Base-by-base conservation (phyloP, 92 coral and sea anemone species). In the Porites cylindrica region DNA sequence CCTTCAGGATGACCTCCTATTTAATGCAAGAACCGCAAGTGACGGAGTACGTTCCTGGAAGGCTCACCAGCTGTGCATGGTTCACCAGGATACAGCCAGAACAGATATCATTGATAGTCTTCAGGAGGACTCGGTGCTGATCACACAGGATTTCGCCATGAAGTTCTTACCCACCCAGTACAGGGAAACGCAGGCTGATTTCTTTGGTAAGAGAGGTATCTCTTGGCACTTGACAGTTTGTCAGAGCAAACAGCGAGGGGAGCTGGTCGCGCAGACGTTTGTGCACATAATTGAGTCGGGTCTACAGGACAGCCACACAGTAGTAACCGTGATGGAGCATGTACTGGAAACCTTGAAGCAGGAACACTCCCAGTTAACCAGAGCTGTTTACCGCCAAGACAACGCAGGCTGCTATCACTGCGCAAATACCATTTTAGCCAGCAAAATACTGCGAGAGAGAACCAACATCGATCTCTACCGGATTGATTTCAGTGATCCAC, bases 331-430 rank as follows among this genome's bases (percentile, higher is more conserved):
- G 38, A 61, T 88, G 89, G 94, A 91, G 58, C 77, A 91, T 61
- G 89, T 84, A 20, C 60, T 91, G 59, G 71, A 58, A 61, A 83
- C 65, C 14, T 81, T 91, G 62, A 91, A 88, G 76, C 52, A 80
- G 21, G 81, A 75, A 19, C 79, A 84, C 54, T 92, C 90, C 5
- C 79, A 84, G 77, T 52, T 88, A 51, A 17, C 65, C 19, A 70
- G 63, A 53, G 86, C 73, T 10, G 80, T 64, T 10, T 80, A 78
- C 66, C 79, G 90, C 51, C 92, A 88, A 85, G 94, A 88, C 85
- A 91, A 91, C 81, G 92, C 94, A 16, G 92, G 92, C 78, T 88
- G 88, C 87, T 91, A 88, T 64, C 94, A 91, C 79, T 58, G 90
- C 63, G 92, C 89, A 59, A 51, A 75, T 8, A 87, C 89, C 62